These are phyloP conservation scores for Alloscopus bannaensis DNA, from an alignment of 2,888 invertebrate genomes.

Conservation along the genomic window DNA sequence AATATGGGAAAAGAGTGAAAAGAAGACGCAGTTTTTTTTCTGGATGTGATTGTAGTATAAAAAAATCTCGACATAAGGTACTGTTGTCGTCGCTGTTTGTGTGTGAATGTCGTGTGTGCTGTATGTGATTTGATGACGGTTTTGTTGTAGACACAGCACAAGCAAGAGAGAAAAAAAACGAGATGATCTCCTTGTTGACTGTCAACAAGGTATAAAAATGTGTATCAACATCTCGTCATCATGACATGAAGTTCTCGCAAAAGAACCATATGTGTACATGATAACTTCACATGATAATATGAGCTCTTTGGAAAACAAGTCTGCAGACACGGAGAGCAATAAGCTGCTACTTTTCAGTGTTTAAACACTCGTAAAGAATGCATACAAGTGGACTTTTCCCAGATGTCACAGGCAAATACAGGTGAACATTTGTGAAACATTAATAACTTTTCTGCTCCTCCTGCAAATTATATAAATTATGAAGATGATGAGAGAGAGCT, in stretches of 20 bases:
- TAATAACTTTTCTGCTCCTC: too few relatives aligned
- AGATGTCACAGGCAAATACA: too few relatives aligned
- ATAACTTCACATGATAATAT: too few relatives aligned
- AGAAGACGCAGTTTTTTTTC: slow-evolving; percentile 18
- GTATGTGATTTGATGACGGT: not conserved
- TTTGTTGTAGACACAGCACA: not conserved
- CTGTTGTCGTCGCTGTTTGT: not conserved
- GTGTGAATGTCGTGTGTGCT: not conserved
- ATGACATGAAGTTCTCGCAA: slow-evolving; percentile 8
- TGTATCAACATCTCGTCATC: slow-evolving; percentile 23
- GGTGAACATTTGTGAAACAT: too few relatives aligned
- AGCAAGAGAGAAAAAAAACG: not conserved
- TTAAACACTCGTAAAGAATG: too few relatives aligned
- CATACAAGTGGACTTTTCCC: too few relatives aligned
- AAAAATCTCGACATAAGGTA: not conserved
- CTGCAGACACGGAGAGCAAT: too few relatives aligned
- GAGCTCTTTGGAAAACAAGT: too few relatives aligned
- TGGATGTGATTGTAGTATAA: slow-evolving; percentile 14
- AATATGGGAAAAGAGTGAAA: not conserved
- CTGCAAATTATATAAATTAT: too few relatives aligned
- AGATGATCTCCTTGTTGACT: slow-evolving; percentile 32
- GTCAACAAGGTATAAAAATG: slow-evolving; percentile 32
- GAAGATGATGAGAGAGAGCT: too few relatives aligned
- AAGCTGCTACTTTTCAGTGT: too few relatives aligned
- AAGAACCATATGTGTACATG: slow-evolving; percentile 2